Conservation (phyloP, 2,797 vertebrate species). For the Podarcis siculus region DNA sequence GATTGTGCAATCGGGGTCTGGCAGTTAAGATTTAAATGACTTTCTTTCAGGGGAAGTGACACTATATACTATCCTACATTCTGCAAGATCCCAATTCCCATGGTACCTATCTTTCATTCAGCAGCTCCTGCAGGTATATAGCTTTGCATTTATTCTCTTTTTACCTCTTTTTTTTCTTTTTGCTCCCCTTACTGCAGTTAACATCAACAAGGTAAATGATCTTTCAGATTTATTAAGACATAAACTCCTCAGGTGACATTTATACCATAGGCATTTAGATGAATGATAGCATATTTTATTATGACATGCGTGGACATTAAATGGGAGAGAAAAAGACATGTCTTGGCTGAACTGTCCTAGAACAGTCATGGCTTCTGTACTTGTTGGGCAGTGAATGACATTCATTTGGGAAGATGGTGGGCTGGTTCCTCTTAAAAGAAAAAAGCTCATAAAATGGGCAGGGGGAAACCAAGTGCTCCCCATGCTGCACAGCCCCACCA, state of each 20-base stretch:
- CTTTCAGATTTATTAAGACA: slow-evolving; percentile 43
- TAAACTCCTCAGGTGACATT: background rate
- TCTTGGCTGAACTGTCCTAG: background rate
- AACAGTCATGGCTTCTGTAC: background rate
- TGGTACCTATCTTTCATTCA: slow-evolving; percentile 27
- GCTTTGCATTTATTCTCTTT: slow-evolving; percentile 8
- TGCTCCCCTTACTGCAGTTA: slow-evolving; percentile 26
- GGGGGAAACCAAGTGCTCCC: background rate
- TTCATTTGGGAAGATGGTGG: background rate
- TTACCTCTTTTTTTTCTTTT: background rate
- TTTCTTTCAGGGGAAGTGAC: background rate
- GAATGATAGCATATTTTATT: slow-evolving; percentile 26
- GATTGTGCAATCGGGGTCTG: background rate
- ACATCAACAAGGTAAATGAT: slow-evolving; percentile 22
- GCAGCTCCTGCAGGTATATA: background rate
- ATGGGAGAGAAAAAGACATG: slow-evolving; percentile 12
- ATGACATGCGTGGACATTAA: background rate
- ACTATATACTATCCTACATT: background rate
- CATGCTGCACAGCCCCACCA: background rate
- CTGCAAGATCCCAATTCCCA: background rate
- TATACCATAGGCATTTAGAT: slow-evolving; percentile 17
- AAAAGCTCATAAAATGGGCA: background rate
- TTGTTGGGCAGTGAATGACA: background rate
- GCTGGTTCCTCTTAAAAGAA: slow-evolving; percentile 16
- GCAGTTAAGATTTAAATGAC: background rate